Conservation (phyloP, 1,140 invertebrate genomes). For the Batillaria attramentaria region DNA sequence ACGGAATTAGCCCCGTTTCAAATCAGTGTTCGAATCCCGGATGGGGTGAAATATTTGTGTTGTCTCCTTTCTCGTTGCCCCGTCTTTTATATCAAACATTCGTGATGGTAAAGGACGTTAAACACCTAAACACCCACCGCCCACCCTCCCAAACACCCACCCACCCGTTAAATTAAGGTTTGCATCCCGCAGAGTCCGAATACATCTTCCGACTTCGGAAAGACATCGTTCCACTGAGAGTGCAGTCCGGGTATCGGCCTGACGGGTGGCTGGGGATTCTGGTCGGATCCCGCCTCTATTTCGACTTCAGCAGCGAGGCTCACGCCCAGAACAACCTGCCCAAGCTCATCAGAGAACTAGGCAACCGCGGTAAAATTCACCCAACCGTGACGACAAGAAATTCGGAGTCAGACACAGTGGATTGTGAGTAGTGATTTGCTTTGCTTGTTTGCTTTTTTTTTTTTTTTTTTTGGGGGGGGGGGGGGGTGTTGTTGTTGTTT, state of each 20-base stretch:
- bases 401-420: slow-evolving; percentile 4
- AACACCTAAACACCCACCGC: no score
- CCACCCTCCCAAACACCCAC: no score
- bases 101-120: no score
- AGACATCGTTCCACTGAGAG: slow-evolving; percentile 60
- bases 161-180: no score
- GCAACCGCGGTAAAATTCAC: slow-evolving; percentile 46
- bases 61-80: no score
- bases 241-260: slow-evolving; percentile 61
- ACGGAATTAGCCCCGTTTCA: no score
- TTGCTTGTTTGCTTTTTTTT: no score
- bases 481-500: no score
- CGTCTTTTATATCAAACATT: no score
- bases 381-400: not conserved
- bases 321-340: slow-evolving; percentile 46
- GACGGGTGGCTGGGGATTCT: slow-evolving; percentile 70
- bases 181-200: slow-evolving; percentile 69
- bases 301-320: slow-evolving; percentile 58
- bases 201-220: slow-evolving; percentile 65
- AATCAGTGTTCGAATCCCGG: no score
- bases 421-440: slow-evolving; percentile 18
- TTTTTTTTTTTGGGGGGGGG: no score
- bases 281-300: slow-evolving; percentile 65
- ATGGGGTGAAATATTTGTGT: no score
- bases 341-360: slow-evolving; percentile 56